Base-by-base conservation (phyloP, 2,888 invertebrate species). In the Keiferia lycopersicella region DNA sequence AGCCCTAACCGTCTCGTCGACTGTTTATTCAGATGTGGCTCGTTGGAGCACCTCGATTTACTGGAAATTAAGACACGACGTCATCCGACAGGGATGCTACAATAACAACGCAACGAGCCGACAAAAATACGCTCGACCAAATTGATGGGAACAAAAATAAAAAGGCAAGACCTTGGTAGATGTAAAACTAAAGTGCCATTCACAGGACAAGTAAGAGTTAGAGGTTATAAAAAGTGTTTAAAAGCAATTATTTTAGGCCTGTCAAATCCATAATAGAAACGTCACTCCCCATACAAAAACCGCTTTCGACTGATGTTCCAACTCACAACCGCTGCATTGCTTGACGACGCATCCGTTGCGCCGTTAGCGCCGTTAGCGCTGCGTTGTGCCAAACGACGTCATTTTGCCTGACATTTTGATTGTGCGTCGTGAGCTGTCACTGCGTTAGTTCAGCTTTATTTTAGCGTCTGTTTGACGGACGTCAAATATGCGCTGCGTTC, bases 1-100 rank as follows among this genome's bases (percentile, higher is more conserved):
- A 34, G 68, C 60, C 81, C 79, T 83, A 80, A 86, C 81, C 77
- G 71, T 67, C 67, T 71, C 75, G 69, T 72, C 63, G 72, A 78
- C 78, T 91, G 90, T 91, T 91, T 90, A 87, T 90, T 91, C 91
- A 91, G 91, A 84, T 91, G 91, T 83, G 80, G 83, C 70, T 82
- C 85, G 83, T 89, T 88, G 77, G 80, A 85, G 87, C 78, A 82
- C 81, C 82, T 84, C 89, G 87, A 91, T 90, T 86, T 87, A 87
- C 86, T 90, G 85, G 87, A 91, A 91, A 91, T 90, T 88, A 91
- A 90, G 90, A 88, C 89, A 84, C 80, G 81, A 80, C 80, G 81
- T 80, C 84, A 82, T 79, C 77, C 75, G 70, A 68, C 73, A 80
- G 84, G 86, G 89, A 87, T 86, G 81, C 81, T 89, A 88, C 76